Percentiles rank a stretch among this genome's conserved stretches.
These are phyloP conservation scores for Epistrophe grossulariae DNA, from an alignment of 2,888 invertebrate genomes.

Conservation along the genomic window DNA sequence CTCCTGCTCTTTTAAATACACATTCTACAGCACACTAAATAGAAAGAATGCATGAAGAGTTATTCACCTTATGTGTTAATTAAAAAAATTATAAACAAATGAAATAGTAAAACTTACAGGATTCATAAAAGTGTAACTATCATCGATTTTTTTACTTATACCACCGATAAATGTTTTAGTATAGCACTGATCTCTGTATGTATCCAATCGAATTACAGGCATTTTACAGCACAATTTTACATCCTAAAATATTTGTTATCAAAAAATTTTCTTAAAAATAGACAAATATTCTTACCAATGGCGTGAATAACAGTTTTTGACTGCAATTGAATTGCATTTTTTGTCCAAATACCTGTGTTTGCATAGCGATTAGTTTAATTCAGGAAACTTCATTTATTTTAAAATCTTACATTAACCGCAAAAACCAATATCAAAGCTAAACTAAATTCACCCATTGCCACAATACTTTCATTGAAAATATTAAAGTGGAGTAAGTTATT, in stretches of 20 bases:
- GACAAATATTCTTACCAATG: neutral
- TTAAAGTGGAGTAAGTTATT: neutral
- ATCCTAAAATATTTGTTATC: slow-evolving; percentile 10
- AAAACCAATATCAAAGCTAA: neutral
- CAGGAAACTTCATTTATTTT: neutral
- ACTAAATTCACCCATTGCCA: neutral
- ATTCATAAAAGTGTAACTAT: slow-evolving; percentile 39
- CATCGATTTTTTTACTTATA: neutral
- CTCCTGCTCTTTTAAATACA: slow-evolving; percentile 42
- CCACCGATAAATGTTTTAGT: neutral
- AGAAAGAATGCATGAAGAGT: too few relatives aligned
- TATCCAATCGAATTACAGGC: slow-evolving; percentile 11
- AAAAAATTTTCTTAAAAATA: neutral
- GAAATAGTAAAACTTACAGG: slow-evolving; percentile 31
- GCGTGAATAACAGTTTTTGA: slow-evolving; percentile 1
- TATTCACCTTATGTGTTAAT: neutral
- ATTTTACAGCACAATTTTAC: slow-evolving; percentile 51
- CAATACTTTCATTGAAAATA: neutral
- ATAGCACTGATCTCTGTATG: slow-evolving; percentile 31
- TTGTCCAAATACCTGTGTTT: neutral
- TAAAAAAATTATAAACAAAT: too few relatives aligned
- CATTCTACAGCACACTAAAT: slow-evolving; percentile 56
- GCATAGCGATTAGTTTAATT: neutral
- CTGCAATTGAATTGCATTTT: slow-evolving; percentile 8
- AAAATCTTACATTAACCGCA: neutral